Base-by-base conservation (phyloP, 2,888 invertebrate species). In the Clistopyga incitator region DNA sequence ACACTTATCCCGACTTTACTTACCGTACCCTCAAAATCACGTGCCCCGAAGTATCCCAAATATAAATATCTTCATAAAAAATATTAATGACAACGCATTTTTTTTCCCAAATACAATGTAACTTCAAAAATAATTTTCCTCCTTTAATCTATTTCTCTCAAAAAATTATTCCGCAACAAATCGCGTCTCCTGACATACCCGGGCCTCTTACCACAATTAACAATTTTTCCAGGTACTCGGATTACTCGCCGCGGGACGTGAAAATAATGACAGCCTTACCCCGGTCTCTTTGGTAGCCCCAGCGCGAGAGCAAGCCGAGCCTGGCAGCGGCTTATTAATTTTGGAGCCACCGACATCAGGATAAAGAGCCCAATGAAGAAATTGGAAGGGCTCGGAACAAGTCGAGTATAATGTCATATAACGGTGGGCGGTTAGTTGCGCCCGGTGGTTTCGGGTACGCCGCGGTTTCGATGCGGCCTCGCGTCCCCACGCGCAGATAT, bases 241-340 rank as follows among this genome's bases (percentile, higher is more conserved):
- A 15, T 65, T 38, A 15, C 50, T 42, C 23, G 11, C 20, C 38
- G 1, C 47, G 15, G 47, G 67, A 67, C n/a, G 25, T 13, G 52
- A 80, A 64, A 11, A 61, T 81, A 81, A 81, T 81, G 68, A 61
- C 68, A 72, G 71, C 64, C 79, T 59, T 70, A 65, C 1, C 11
- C 23, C 20, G 6, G 6, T 38, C 18, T 3, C n/a, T n/a, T n/a
- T n/a, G n/a, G n/a, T n/a, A 34, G 10, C 15, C 18, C 6, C 29
- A 38, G n/a, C 11, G n/a, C 34, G 18, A n/a, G 15, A 59, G 29
- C 38, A 61, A 34, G 18, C 61, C 45, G 23, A 65, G 65, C 42
- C 4, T 18, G 13, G 75, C 64, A 52, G 70, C 50, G 81, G 87
- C 85, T 89, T 88, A 89, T 90, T 90, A 89, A 89, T 89, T 89